Evolutionary conservation across 2,797 vertebrate genomes (phyloP), one percentile per base, ranked within the genome.

Genomic region (Melanotaenia nigrans): DNA sequence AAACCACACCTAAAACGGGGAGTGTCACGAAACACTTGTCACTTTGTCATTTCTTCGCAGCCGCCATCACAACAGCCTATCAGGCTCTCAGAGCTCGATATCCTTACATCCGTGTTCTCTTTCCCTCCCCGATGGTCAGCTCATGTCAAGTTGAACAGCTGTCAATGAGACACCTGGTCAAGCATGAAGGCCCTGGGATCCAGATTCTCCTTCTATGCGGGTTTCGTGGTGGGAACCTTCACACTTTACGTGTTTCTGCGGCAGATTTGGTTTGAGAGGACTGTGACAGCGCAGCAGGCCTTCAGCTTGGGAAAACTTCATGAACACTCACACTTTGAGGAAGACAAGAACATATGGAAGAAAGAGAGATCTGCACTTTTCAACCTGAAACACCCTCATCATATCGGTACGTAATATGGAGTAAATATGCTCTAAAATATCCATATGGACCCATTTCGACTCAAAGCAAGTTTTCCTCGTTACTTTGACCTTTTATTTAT

Each of bases 281-380:
- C 58, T 4, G 0, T 68, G 7, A 12, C 61, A 1, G 4, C 7
- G 2, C 76, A 11, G 12, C 81, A 58, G 22, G 10, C 22, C 33
- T 32, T 13, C 5, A 30, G 28, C 59, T 32, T 42, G 0, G 55
- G 36, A 11, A 59, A 65, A 35, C 53, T 45, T 0, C 45, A 30
- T 0, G 79, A 87, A 3, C 3, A 76, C 5, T 61, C 75, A 38
- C 66, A 65, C 20, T 47, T 73, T 3, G 82, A 80, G 10, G 75
- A 85, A 1, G 93, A 92, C 4, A 28, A 25, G 4, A 77, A 82
- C 1, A 73, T 91, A 32, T 95, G 94, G 94, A 93, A 90, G 80
- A 94, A 95, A 49, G 93, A 95, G n/a, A 87, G 91, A 32, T 94
- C 89, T 1, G 95, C 93, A 16, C 93, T 95, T 6, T 92, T 95